Conservation (phyloP, 1,140 invertebrate genomes). For the Lineus longissimus region DNA sequence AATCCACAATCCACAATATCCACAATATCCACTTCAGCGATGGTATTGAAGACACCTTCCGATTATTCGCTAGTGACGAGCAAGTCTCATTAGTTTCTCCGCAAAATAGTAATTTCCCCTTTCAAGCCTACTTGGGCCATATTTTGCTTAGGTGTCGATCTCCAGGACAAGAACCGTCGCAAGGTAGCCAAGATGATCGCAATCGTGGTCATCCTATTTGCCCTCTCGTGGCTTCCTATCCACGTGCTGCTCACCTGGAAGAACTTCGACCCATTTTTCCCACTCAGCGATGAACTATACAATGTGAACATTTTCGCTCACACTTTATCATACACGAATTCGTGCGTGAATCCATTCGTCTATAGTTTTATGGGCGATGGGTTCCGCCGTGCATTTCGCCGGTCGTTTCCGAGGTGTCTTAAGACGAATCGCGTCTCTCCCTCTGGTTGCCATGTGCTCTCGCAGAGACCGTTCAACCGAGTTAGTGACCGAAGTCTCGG, state of each 20-base stretch:
- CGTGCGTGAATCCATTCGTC: constrained; percentile 89
- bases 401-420: constrained; percentile 1
- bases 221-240: constrained; percentile 91
- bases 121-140: no score
- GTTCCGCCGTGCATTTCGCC: constrained; percentile 73
- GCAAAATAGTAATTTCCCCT: no score
- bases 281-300: constrained; percentile 58
- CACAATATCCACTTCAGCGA: no score
- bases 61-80: no score
- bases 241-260: constrained; percentile 60
- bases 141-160: no score
- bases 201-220: constrained; percentile 90
- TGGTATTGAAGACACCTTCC: no score
- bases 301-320: constrained; percentile 80
- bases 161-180: constrained; percentile 56
- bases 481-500: no score
- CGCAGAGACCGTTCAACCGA: no score
- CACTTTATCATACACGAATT: constrained; percentile 88
- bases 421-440: not conserved
- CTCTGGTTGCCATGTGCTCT: not conserved
- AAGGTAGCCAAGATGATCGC: constrained; percentile 89
- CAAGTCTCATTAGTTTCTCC: no score
- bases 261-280: constrained; percentile 34
- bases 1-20: no score
- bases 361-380: constrained; percentile 87